phyloP scores from a whole-genome alignment of 2,888 invertebrate species.

The Spilarctia lutea region DNA sequence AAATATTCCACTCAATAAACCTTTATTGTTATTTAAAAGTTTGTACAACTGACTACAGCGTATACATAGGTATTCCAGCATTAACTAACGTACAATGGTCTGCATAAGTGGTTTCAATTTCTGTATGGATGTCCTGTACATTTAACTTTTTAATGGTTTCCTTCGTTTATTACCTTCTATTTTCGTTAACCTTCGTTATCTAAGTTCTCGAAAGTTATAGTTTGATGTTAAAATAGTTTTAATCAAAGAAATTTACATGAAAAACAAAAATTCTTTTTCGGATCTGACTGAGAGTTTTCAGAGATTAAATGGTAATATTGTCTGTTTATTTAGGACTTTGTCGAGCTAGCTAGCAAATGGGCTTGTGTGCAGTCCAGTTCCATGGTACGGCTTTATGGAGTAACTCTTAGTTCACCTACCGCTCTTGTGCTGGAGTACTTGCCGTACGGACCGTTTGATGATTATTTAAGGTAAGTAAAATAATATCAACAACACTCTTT shows the following conservation, averaged over 20 bases:
- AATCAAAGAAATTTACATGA: neutral
- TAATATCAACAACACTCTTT: neutral
- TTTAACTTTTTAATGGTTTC: neutral
- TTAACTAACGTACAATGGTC: neutral
- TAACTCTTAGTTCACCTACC: slow-evolving; percentile 91
- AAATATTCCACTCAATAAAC: too few species aligned
- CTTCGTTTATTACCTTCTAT: neutral
- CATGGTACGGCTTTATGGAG: slow-evolving; percentile 92
- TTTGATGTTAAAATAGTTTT: neutral
- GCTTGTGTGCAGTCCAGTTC: slow-evolving; percentile 91
- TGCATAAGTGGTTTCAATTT: neutral
- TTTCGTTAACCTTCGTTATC: too few species aligned
- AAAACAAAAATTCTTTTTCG: neutral
- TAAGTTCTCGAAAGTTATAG: too few species aligned
- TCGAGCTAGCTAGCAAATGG: slow-evolving; percentile 92
- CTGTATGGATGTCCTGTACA: neutral
- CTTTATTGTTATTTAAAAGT: too few species aligned
- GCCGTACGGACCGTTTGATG: slow-evolving; percentile 92
- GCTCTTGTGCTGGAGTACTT: slow-evolving; percentile 94
- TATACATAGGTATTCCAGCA: neutral
- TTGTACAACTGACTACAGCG: too few species aligned
- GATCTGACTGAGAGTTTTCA: neutral
- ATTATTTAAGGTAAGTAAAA: slow-evolving; percentile 85
- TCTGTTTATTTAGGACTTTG: slow-evolving; percentile 88
- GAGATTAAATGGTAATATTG: neutral